A percentile compares a stretch with the other conserved stretches of the same genome.
phyloP scores from a whole-genome alignment of 2,888 invertebrate genomes.

The Lochmaea crataegi region DNA sequence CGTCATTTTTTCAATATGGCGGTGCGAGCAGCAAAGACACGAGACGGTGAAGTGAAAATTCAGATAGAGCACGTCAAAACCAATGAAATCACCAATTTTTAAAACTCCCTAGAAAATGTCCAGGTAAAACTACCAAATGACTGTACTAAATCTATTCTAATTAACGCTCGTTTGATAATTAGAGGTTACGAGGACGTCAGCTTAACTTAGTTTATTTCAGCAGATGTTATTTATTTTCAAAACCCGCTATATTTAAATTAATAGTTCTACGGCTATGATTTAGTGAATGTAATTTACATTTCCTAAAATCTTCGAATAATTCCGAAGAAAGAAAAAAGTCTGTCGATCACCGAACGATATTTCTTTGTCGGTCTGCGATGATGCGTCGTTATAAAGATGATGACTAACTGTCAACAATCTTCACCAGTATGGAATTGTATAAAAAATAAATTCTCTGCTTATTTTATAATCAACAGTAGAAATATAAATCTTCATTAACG shows the following conservation, averaged over 20 bases:
- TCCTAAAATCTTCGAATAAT: constrained; percentile 47
- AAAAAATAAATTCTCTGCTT: constrained; percentile 29
- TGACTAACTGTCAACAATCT: constrained; percentile 37
- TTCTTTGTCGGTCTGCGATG: constrained; percentile 43
- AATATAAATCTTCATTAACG: neutral
- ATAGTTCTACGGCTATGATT: constrained; percentile 16
- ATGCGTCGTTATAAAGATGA: constrained; percentile 29
- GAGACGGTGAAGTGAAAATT: no score
- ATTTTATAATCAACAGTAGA: neutral
- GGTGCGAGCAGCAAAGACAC: neutral
- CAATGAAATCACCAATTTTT: neutral
- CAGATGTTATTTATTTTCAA: neutral
- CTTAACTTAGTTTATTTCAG: constrained; percentile 6
- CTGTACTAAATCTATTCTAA: neutral
- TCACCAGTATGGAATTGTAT: constrained; percentile 26
- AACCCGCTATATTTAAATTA: neutral
- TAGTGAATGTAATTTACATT: constrained; percentile 45
- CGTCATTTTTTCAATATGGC: neutral
- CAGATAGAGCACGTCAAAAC: neutral
- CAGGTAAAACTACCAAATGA: neutral
- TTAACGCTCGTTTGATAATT: neutral
- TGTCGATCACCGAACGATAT: constrained; percentile 44
- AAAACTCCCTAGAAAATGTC: neutral
- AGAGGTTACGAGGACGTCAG: neutral
- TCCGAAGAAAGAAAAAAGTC: constrained; percentile 37